Conservation (phyloP, 1,140 invertebrate genomes). For the Calycopis cecrops region DNA sequence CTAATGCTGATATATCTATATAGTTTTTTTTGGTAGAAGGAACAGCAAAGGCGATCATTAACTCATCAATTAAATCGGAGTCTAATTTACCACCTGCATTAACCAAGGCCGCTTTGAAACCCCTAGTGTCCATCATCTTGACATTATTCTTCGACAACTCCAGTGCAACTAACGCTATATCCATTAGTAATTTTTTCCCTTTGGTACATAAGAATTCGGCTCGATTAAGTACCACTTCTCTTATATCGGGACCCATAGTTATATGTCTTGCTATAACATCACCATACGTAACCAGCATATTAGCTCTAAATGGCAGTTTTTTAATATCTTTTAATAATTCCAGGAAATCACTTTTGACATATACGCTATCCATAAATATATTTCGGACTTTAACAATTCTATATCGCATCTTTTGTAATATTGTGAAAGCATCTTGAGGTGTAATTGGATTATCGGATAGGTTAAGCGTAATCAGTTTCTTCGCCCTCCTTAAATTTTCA, state of each 20-base stretch:
- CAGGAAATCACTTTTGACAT: slow-evolving; percentile 39
- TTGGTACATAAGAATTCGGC: slow-evolving; percentile 41
- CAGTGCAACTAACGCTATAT: slow-evolving; percentile 42
- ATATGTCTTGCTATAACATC: slow-evolving; percentile 28
- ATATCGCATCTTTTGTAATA: slow-evolving; percentile 39
- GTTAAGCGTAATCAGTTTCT: slow-evolving; percentile 53
- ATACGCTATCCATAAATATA: slow-evolving; percentile 46
- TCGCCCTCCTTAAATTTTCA: slow-evolving; percentile 35
- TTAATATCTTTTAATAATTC: slow-evolving; percentile 28
- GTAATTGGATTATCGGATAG: slow-evolving; percentile 66
- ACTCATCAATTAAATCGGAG: slow-evolving; percentile 38
- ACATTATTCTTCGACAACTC: slow-evolving; percentile 40
- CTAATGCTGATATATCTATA: slow-evolving; percentile 36
- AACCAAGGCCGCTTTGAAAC: slow-evolving; percentile 29
- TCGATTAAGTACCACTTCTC: slow-evolving; percentile 46
- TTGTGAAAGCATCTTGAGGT: slow-evolving; percentile 44
- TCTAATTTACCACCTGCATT: slow-evolving; percentile 33
- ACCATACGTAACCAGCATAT: slow-evolving; percentile 41
- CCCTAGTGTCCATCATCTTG: slow-evolving; percentile 34
- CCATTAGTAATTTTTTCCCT: slow-evolving; percentile 35
- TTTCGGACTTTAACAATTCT: slow-evolving; percentile 39
- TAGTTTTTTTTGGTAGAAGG: slow-evolving; percentile 33
- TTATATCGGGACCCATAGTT: slow-evolving; percentile 34
- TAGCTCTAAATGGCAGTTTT: slow-evolving; percentile 33
- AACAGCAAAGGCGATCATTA: slow-evolving; percentile 38